phyloP scores from a whole-genome alignment of 2,113 vertebrate species.

The Myocastor coypus region DNA sequence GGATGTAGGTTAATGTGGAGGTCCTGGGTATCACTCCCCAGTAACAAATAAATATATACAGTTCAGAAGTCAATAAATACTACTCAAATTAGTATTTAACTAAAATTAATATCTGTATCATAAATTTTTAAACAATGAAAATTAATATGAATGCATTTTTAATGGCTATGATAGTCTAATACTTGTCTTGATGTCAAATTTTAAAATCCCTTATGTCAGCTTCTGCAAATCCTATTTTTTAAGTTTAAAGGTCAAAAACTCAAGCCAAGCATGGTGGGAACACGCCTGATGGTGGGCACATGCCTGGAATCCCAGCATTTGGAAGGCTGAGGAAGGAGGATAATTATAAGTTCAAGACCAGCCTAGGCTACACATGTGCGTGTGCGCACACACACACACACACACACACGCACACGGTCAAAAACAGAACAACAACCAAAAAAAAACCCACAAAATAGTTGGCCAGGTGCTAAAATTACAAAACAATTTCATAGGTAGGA shows the following conservation, averaged over 20 bases:
- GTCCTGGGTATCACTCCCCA: not conserved
- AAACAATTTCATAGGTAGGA: not conserved
- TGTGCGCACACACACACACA: too few relatives aligned
- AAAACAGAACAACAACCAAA: too few relatives aligned
- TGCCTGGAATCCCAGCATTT: too few relatives aligned
- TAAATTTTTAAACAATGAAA: constrained; percentile 27
- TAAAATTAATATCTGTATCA: not conserved
- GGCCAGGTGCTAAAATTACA: not conserved
- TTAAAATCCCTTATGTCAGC: not conserved
- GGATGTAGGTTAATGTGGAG: not conserved
- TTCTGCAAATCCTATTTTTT: not conserved
- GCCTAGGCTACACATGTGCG: too few relatives aligned
- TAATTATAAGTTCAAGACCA: too few relatives aligned
- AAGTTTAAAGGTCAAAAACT: not conserved
- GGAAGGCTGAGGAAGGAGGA: too few relatives aligned
- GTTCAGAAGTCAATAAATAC: not conserved
- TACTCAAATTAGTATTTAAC: not conserved
- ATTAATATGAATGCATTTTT: not conserved
- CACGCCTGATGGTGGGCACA: too few relatives aligned
- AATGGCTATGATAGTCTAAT: not conserved
- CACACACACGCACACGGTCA: too few relatives aligned
- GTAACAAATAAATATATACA: not conserved
- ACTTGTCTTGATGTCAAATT: not conserved
- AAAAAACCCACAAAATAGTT: not conserved
- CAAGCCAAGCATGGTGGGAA: not conserved